Base-by-base conservation (phyloP, 2,113 vertebrate genomes). In the Nematolebias whitei region DNA sequence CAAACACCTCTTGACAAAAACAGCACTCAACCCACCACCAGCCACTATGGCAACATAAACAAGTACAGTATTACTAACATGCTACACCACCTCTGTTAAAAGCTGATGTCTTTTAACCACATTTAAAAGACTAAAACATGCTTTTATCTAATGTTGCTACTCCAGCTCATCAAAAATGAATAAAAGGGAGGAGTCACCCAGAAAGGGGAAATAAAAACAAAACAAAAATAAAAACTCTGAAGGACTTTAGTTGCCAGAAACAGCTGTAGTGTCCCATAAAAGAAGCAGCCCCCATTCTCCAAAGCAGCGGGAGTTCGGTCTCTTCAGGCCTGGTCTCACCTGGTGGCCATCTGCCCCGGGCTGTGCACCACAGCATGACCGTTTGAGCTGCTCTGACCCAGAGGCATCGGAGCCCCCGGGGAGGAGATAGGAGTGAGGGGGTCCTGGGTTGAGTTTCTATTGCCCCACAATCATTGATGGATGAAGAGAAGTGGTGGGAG, bases 381-480 rank as follows among this genome's bases (percentile, higher is more conserved):
- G 79, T 93, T 92, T 81, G 70, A 92, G 84, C 93, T 91, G 18
- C 87, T 88, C 74, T 95, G 94, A 68, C 95, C 94, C 80, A 96
- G 90, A 77, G 96, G 93, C 78, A 96, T 90, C 69, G 92, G 93
- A 83, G 93, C 86, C 38, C 94, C 90, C 49, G 86, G 95, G 57
- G 96, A 91, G 18, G 95, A 89, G 59, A 95, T 90, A 63, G 96
- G 88, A 74, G 95, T 92, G 32, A 95, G 93, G 43, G 95, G 88
- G 49, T 98, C 96, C 92, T 97, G 96, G 87, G 86, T 94, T 0
- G 94, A 93, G 79, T 95, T 96, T 91, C 96, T 97, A 90, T 78
- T 85, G 79, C 70, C 82, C 83, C 79, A 66, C 62, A 82, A 78
- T 78, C 72, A 78, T 63, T 76, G 49, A 63, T 6, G 63, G 62